These are phyloP conservation scores for Thunnus thynnus DNA, from an alignment of 2,113 vertebrate species.

Conservation along the genomic window DNA sequence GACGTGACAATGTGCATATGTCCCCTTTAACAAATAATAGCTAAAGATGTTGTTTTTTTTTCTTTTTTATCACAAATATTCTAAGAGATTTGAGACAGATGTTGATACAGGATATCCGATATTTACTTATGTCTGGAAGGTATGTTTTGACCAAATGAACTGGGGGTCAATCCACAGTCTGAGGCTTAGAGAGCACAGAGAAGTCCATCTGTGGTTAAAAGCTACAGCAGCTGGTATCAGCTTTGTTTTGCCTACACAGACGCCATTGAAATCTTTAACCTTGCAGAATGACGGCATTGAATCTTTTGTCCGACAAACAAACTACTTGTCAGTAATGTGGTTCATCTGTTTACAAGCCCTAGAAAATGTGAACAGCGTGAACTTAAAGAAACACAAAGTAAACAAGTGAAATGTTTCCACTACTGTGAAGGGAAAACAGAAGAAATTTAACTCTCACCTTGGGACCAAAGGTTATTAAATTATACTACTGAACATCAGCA, in stretches of 20 bases:
- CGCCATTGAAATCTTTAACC: slow-evolving; percentile 43
- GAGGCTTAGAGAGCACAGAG: slow-evolving; percentile 12
- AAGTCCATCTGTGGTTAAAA: slow-evolving; percentile 9
- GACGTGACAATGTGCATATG: too few species aligned
- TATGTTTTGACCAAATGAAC: slow-evolving; percentile 18
- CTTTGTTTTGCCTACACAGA: slow-evolving; percentile 38
- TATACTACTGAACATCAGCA: background rate
- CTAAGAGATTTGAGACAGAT: background rate
- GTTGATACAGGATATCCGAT: background rate
- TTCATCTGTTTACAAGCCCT: background rate
- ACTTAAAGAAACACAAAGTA: background rate
- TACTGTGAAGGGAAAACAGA: background rate
- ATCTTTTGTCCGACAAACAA: background rate
- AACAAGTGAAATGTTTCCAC: background rate
- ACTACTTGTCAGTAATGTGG: background rate
- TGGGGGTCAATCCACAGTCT: slow-evolving; percentile 30
- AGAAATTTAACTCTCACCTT: background rate
- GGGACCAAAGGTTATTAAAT: background rate
- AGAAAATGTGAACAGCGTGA: background rate
- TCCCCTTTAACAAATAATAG: too few species aligned
- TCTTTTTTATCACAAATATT: too few species aligned
- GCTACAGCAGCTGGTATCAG: background rate
- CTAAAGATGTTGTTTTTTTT: too few species aligned
- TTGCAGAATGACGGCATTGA: slow-evolving; percentile 8
- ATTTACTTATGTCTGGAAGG: slow-evolving; percentile 1